Evolutionary conservation across 1,140 invertebrate genomes (phyloP).

Genomic region (Palaemon carinicauda): DNA sequence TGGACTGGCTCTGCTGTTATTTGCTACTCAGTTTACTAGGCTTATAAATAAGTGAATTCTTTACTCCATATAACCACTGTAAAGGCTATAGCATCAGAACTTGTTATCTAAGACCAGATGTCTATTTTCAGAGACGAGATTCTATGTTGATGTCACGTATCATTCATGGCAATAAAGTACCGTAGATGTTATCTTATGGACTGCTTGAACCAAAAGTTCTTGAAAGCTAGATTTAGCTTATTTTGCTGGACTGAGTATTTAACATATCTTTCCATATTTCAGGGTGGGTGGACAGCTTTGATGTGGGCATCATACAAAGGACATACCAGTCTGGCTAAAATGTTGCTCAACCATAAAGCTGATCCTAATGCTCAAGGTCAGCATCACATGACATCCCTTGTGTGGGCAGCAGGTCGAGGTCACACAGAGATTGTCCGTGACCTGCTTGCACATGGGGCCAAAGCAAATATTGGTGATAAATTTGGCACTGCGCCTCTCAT

Average conservation of each 20-base stretch:
- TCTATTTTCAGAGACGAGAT: too few species aligned
- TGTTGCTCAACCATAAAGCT: conserved; percentile 87
- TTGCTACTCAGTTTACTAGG: too few species aligned
- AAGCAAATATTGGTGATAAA: conserved; percentile 92
- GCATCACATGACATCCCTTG: conserved; percentile 90
- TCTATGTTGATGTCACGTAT: too few species aligned
- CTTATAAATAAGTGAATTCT: too few species aligned
- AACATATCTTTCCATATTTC: conserved; percentile 54
- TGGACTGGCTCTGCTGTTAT: too few species aligned
- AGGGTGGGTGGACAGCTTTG: conserved; percentile 95
- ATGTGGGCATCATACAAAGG: conserved; percentile 99
- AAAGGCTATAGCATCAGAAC: too few species aligned
- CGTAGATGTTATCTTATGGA: too few species aligned
- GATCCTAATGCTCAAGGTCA: conserved; percentile 96
- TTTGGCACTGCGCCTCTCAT: conserved; percentile 93
- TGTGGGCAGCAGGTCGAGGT: conserved; percentile 93
- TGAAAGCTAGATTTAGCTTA: too few species aligned
- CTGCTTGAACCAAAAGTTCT: too few species aligned
- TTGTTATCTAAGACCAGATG: too few species aligned
- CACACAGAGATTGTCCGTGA: conserved; percentile 84
- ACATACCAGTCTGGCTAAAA: conserved; percentile 77
- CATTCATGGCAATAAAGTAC: too few species aligned
- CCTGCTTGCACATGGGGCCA: conserved; percentile 84
- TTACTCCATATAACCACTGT: too few species aligned
- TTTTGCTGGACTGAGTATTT: neutral